A percentile compares a stretch with the other conserved stretches of the same genome.
phyloP scores from a whole-genome alignment of 2,113 vertebrate species.

The Amazona guildingii region DNA sequence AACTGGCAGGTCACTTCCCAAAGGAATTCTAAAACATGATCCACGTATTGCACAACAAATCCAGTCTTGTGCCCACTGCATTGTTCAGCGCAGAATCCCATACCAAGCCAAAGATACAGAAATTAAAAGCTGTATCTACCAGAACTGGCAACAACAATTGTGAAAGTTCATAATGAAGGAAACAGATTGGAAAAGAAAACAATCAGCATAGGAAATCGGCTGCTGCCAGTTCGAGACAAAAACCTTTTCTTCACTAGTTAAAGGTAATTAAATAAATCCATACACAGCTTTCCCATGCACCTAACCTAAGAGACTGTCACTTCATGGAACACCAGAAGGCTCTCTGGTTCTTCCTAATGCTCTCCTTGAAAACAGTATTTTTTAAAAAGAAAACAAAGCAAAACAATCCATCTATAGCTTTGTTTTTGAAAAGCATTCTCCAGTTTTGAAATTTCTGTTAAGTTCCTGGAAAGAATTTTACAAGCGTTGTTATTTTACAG shows the following conservation, averaged over 20 bases:
- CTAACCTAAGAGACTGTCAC: not conserved
- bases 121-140: not conserved
- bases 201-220: not conserved
- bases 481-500: not conserved
- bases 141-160: not conserved
- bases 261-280: not conserved
- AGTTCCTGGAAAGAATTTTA: conserved; percentile 17
- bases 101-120: not conserved
- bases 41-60: not conserved
- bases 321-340: not conserved
- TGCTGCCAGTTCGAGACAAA: not conserved
- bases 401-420: not conserved
- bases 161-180: not conserved
- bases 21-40: not conserved
- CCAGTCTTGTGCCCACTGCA: not conserved
- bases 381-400: not conserved
- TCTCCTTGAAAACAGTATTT: not conserved
- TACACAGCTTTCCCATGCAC: not conserved
- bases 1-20: not conserved
- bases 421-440: not conserved
- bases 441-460: not conserved
- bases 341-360: not conserved
- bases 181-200: not conserved
- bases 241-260: not conserved
- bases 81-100: not conserved